These are phyloP conservation scores for Dorcus parallelipipedus DNA, from an alignment of 2,888 invertebrate species.

Conservation along the genomic window DNA sequence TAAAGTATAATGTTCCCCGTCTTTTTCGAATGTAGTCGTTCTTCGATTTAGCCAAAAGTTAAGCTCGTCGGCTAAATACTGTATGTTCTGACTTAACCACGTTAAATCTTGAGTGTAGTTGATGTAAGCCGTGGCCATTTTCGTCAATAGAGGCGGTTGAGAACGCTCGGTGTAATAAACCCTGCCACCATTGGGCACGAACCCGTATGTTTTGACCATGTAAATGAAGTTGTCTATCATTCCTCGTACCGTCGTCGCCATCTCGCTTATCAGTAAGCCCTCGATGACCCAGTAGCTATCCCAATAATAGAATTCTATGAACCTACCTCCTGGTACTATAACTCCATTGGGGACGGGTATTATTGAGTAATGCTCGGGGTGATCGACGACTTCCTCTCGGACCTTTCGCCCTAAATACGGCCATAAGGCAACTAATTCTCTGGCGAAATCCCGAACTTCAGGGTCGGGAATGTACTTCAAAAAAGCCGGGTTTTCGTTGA, in stretches of 20 bases:
- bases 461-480: constrained; percentile 57
- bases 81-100: constrained; percentile 60
- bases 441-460: constrained; percentile 59
- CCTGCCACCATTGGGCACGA: constrained; percentile 79
- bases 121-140: constrained; percentile 70
- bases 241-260: constrained; percentile 65
- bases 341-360: constrained; percentile 55
- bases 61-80: constrained; percentile 60
- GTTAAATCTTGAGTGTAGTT: constrained; percentile 59
- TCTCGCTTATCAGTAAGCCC: constrained; percentile 73
- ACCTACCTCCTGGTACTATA: constrained; percentile 67
- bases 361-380: constrained; percentile 46
- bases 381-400: constrained; percentile 53
- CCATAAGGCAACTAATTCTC: constrained; percentile 62
- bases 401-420: constrained; percentile 61
- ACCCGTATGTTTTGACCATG: constrained; percentile 63
- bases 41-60: constrained; percentile 63
- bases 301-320: constrained; percentile 81
- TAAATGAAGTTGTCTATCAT: constrained; percentile 74
- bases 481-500: constrained; percentile 57
- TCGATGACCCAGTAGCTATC: constrained; percentile 85
- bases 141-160: constrained; percentile 68
- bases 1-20: constrained; percentile 53
- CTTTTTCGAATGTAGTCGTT: constrained; percentile 51
- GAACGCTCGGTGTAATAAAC: constrained; percentile 72